Percentiles rank a stretch among this genome's conserved stretches.
Conservation (phyloP, 2,797 vertebrate genomes). For the Betta splendens region DNA sequence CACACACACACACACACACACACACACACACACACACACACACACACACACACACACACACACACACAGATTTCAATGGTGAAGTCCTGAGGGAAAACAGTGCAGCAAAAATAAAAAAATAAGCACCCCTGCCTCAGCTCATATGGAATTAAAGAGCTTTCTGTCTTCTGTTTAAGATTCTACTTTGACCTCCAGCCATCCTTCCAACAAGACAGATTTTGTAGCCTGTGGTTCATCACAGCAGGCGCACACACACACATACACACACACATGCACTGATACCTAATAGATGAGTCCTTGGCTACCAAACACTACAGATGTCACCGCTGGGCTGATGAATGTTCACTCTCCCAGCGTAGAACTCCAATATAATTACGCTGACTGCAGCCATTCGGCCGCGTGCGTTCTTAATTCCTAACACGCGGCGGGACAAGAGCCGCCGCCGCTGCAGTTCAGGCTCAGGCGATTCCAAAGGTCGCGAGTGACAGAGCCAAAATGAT, state of each 20-base stretch:
- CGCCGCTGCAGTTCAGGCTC: background rate
- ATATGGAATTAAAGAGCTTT: conserved; percentile 62
- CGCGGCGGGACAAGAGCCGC: background rate
- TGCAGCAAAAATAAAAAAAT: conserved; percentile 28
- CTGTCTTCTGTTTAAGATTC: conserved; percentile 52
- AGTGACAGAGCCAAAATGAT: background rate
- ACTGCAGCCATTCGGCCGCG: conserved; percentile 6
- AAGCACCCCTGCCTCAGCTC: conserved; percentile 39
- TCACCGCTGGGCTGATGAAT: conserved; percentile 51
- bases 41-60: conserved; percentile 21
- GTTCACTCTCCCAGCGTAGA: conserved; percentile 26
- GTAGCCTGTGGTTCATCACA: conserved; percentile 56
- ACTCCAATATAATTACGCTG: conserved; percentile 42
- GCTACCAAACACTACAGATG: conserved; percentile 35
- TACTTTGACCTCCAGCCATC: conserved; percentile 59
- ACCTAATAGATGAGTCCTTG: conserved; percentile 40
- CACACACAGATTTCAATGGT: conserved; percentile 32
- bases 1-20: conserved; percentile 30
- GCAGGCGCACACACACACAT: conserved; percentile 30
- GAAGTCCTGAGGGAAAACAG: conserved; percentile 53
- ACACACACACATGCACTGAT: conserved; percentile 21
- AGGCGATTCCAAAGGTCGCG: background rate
- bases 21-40: conserved; percentile 18
- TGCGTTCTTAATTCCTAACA: conserved; percentile 14
- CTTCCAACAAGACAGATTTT: conserved; percentile 57